Evolutionary conservation across 2,888 invertebrate genomes (phyloP).

Genomic region (Apodemia mormo): DNA sequence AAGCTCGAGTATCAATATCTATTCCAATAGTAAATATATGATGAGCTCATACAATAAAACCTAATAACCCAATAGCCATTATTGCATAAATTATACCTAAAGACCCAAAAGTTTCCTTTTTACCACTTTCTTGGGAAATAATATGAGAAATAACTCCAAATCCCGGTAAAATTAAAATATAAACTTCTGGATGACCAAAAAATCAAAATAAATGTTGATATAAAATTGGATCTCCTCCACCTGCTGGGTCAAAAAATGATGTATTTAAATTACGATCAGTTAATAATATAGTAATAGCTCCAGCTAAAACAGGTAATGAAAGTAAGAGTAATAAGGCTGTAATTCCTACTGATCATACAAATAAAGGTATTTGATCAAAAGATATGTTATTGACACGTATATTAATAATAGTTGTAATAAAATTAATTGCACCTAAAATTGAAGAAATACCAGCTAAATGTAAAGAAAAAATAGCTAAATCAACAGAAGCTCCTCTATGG

Average conservation of each 20-base stretch:
- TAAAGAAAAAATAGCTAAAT: constrained; percentile 88
- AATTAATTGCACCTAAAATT: constrained; percentile 90
- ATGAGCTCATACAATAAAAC: constrained; percentile 92
- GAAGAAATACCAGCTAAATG: constrained; percentile 88
- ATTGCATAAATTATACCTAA: constrained; percentile 93
- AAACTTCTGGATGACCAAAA: constrained; percentile 93
- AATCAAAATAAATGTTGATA: constrained; percentile 94
- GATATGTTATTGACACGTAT: constrained; percentile 83
- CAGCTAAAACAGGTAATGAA: constrained; percentile 87
- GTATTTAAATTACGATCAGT: constrained; percentile 91
- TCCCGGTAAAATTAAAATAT: constrained; percentile 92
- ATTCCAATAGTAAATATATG: constrained; percentile 87
- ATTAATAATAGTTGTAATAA: constrained; percentile 89
- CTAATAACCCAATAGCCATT: constrained; percentile 89
- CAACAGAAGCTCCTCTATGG: constrained; percentile 86
- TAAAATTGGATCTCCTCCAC: constrained; percentile 90
- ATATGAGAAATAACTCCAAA: constrained; percentile 92
- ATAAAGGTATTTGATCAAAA: constrained; percentile 85
- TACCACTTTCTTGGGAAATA: constrained; percentile 87
- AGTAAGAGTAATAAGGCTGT: constrained; percentile 81
- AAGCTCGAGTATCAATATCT: not conserved
- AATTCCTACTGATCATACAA: constrained; percentile 86
- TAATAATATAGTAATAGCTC: constrained; percentile 62
- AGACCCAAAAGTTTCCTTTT: constrained; percentile 87
- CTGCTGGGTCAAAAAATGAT: constrained; percentile 90